Evolutionary conservation across 2,797 vertebrate species (phyloP), one percentile per base, ranked within the genome.

Genomic region (Alcedo quadribrachys): DNA sequence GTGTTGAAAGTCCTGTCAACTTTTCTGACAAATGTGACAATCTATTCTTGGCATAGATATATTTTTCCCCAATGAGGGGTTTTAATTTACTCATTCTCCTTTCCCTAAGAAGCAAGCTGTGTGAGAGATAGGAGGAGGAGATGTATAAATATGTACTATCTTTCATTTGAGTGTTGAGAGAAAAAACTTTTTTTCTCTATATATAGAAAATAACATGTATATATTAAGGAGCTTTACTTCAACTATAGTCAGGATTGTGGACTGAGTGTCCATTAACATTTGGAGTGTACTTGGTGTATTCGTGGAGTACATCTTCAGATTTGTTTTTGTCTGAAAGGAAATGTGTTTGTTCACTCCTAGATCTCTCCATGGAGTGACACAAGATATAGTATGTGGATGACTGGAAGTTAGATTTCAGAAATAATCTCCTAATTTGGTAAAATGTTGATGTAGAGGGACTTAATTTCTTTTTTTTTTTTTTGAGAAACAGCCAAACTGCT

Each of bases 11-110:
- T 87, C 27, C 22, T 92, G 53, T 85, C 76, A 94, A 24, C 14
- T 94, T 45, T 79, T 20, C 48, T 92, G 82, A 85, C 50, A 92
- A 81, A 89, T 95, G 43, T 81, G 40, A 79, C 74, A 94, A 80
- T 75, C 12, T 68, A 84, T 91, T 95, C 25, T 12, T 94, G 43
- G 81, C 11, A 89, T 10, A 6, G 20, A 65, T 90, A 2, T 43
- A 46, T 90, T 90, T 95, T 91, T 46, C 22, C 46, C n/a, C 15
- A 9, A 27, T 46, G 46, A 67, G 53, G 19, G 19, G 10, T 57
- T 79, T 85, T 80, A 33, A 70, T 74, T 91, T 88, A 45, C 32
- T 66, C 2, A 11, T 55, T 70, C 1, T 43, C 30, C 42, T 28
- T 78, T 63, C 2, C 2, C 75, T 50, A 30, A 60, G 60, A 15